A percentile compares a stretch with the other conserved stretches of the same genome.
phyloP scores from a whole-genome alignment of 64 coral and sea anemone genomes.

The Montipora capricornis region DNA sequence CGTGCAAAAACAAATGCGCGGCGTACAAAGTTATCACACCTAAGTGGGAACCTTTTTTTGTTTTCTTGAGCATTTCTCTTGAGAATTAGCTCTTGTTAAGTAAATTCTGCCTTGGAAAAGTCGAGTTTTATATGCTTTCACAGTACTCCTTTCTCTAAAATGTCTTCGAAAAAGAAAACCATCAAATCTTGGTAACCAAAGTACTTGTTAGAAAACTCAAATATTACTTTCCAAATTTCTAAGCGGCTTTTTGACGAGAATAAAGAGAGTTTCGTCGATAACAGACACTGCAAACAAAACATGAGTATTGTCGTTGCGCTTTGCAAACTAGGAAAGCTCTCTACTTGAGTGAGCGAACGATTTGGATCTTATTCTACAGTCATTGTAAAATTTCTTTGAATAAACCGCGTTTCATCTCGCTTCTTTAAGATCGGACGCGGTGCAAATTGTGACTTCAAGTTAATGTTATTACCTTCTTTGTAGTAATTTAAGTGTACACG shows the following conservation, averaged over 20 bases:
- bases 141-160: not conserved
- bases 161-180: not conserved
- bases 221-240: not conserved
- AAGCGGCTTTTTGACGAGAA: not conserved
- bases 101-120: not conserved
- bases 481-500: too few relatives aligned
- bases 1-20: too few relatives aligned
- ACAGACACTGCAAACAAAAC: too few relatives aligned
- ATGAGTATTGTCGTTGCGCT: too few relatives aligned
- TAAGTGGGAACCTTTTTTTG: not conserved
- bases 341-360: too few relatives aligned
- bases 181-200: not conserved
- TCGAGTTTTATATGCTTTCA: not conserved
- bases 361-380: too few relatives aligned
- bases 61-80: not conserved
- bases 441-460: too few relatives aligned
- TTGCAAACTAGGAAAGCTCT: too few relatives aligned
- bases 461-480: too few relatives aligned
- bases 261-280: not conserved
- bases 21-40: not conserved
- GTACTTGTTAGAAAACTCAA: not conserved
- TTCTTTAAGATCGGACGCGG: too few relatives aligned
- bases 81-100: not conserved
- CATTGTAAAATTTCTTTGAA: too few relatives aligned
- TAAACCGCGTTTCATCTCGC: too few relatives aligned